Evolutionary conservation across 1,140 invertebrate genomes (phyloP).

Genomic region (Pachyrhynchus sulphureomaculatus): DNA sequence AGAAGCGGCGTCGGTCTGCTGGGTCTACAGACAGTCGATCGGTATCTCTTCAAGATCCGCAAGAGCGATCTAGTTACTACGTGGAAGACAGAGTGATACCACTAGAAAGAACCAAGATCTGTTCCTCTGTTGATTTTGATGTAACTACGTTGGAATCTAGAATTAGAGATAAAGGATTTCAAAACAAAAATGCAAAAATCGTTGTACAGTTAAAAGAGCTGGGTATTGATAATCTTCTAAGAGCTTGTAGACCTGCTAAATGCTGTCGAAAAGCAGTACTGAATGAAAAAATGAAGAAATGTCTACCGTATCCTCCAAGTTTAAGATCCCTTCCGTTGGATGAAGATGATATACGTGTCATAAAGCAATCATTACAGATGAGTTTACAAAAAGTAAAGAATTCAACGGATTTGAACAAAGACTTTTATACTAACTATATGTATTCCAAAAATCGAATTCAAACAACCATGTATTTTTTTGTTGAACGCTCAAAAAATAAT

Average conservation of each 20-base stretch:
- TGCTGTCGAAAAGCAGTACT: conserved; percentile 42
- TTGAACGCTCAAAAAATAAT: not conserved
- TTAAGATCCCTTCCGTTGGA: conserved; percentile 39
- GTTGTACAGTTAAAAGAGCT: conserved; percentile 33
- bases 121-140: conserved; percentile 41
- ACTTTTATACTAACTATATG: not conserved
- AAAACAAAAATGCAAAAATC: conserved; percentile 33
- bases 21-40: too few relatives aligned
- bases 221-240: conserved; percentile 36
- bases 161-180: conserved; percentile 23
- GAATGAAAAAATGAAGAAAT: conserved; percentile 37
- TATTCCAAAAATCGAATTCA: not conserved
- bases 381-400: conserved; percentile 36
- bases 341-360: conserved; percentile 33
- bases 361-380: conserved; percentile 38
- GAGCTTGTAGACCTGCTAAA: conserved; percentile 40
- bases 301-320: conserved; percentile 39
- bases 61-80: not conserved
- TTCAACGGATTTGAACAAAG: conserved; percentile 21
- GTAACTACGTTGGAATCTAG: conserved; percentile 26
- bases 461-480: not conserved
- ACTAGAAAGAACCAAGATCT: conserved; percentile 34
- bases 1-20: too few relatives aligned
- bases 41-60: not conserved
- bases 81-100: conserved; percentile 22